Evolutionary conservation across 2,113 vertebrate species (phyloP).

Genomic region (Rhea americana): DNA sequence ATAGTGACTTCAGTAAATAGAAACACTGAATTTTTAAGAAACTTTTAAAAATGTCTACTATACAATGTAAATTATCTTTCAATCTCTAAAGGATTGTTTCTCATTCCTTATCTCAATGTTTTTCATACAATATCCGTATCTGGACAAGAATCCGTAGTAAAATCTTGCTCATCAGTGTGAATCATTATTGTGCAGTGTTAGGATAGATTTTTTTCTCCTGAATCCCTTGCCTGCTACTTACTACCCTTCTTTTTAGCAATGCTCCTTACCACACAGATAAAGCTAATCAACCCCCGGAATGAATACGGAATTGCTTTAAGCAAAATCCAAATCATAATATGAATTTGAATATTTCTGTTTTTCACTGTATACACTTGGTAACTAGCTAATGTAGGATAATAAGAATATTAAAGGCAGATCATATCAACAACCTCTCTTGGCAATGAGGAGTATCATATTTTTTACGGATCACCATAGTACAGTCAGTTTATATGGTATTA

Average conservation of each 20-base stretch:
- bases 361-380: not conserved
- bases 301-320: not conserved
- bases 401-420: not conserved
- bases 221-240: not conserved
- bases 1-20: not conserved
- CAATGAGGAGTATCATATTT: not conserved
- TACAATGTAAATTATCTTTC: not conserved
- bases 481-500: not conserved
- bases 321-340: not conserved
- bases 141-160: not conserved
- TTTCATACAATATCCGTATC: not conserved
- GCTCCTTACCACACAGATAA: slow-evolving; percentile 29
- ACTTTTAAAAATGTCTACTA: not conserved
- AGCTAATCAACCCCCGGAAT: slow-evolving; percentile 30
- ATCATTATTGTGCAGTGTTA: not conserved
- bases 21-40: not conserved
- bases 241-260: slow-evolving; percentile 37
- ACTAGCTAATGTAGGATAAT: not conserved
- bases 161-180: not conserved
- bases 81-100: not conserved
- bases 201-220: not conserved
- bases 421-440: not conserved
- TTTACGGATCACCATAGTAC: not conserved
- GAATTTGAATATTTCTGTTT: not conserved
- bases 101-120: not conserved